These are phyloP conservation scores for Xiphias gladius DNA, from an alignment of 2,113 vertebrate genomes.

Conservation along the genomic window DNA sequence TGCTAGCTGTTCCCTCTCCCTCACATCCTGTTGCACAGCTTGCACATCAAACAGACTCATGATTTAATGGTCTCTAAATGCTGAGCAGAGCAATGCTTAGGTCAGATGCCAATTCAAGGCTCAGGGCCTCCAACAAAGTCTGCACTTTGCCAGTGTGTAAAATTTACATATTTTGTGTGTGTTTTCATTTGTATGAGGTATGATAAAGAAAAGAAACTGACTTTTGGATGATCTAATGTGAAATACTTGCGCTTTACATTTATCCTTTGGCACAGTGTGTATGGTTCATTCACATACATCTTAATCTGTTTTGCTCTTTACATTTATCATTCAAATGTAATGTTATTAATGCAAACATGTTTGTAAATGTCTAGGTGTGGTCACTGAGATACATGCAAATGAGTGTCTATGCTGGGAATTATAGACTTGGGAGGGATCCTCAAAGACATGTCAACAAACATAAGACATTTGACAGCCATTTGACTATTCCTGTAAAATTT, in stretches of 20 bases:
- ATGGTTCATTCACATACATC: slow-evolving; percentile 4
- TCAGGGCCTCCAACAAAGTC: slow-evolving; percentile 64
- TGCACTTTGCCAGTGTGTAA: slow-evolving; percentile 36
- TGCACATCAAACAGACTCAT: slow-evolving; percentile 75
- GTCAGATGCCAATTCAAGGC: slow-evolving; percentile 68
- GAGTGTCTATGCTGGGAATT: neutral
- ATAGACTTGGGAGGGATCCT: neutral
- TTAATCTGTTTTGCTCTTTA: neutral
- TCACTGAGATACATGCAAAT: neutral
- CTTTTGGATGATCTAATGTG: neutral
- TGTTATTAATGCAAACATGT: slow-evolving; percentile 11
- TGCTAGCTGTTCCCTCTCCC: slow-evolving; percentile 51
- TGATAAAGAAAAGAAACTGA: neutral
- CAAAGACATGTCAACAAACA: neutral
- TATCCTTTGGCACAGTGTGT: neutral
- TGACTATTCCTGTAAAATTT: slow-evolving; percentile 17
- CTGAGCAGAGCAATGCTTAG: slow-evolving; percentile 58
- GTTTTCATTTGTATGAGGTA: slow-evolving; percentile 11
- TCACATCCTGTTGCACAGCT: slow-evolving; percentile 68
- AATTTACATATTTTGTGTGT: slow-evolving; percentile 6
- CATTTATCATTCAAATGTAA: neutral
- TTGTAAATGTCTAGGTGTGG: neutral
- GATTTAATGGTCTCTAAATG: slow-evolving; percentile 72
- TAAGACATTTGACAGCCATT: neutral
- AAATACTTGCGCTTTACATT: neutral